phyloP scores from a whole-genome alignment of 2,113 vertebrate genomes.

The Ardeotis arabs region DNA sequence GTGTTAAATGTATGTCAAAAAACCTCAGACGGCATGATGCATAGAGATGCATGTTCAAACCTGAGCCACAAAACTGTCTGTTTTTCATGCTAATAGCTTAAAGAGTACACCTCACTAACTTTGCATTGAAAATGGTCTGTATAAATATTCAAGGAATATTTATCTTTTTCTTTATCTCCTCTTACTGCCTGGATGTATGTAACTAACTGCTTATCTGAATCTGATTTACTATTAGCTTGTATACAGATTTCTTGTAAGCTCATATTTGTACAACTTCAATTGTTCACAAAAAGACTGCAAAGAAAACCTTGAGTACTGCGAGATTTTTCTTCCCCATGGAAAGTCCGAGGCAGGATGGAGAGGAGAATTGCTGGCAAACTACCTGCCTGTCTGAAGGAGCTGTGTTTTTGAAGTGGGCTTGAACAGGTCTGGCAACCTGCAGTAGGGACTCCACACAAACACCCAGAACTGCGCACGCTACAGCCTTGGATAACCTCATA shows the following conservation, averaged over 20 bases:
- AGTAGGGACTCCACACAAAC: not conserved
- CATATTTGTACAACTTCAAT: not conserved
- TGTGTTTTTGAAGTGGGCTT: conserved; percentile 42
- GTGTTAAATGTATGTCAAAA: not conserved
- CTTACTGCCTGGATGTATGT: not conserved
- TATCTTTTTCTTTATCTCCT: not conserved
- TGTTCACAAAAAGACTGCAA: not conserved
- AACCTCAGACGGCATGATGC: not conserved
- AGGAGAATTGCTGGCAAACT: conserved; percentile 5
- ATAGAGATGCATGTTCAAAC: not conserved
- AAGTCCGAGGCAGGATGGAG: not conserved
- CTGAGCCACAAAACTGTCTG: not conserved
- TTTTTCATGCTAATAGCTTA: not conserved
- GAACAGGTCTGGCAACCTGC: conserved; percentile 36
- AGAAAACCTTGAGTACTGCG: not conserved
- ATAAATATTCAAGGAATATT: not conserved
- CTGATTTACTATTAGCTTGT: not conserved
- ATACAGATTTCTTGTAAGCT: not conserved
- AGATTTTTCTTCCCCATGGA: not conserved
- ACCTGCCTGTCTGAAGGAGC: not conserved
- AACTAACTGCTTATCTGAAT: not conserved
- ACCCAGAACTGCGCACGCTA: not conserved
- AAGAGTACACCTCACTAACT: not conserved
- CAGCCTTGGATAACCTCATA: conserved; percentile 37
- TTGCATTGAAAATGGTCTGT: not conserved